A percentile compares a stretch with the other conserved stretches of the same genome.
phyloP scores from a whole-genome alignment of 2,888 invertebrate genomes.

The Nasonia oneida region DNA sequence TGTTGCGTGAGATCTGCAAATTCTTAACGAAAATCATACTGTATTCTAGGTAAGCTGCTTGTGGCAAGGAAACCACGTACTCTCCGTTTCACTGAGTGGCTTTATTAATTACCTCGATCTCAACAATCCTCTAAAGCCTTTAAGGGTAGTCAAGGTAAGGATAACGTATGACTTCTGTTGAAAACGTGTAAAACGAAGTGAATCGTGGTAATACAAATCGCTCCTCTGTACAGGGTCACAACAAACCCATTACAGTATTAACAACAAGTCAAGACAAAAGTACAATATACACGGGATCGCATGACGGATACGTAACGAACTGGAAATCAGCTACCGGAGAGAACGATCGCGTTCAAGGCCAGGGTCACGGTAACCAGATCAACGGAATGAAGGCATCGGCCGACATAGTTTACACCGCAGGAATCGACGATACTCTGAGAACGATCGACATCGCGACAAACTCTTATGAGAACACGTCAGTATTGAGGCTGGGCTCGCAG shows the following conservation, averaged over 20 bases:
- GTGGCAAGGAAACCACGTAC: slow-evolving; percentile 94
- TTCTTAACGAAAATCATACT: slow-evolving; percentile 13
- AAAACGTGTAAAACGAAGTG: neutral
- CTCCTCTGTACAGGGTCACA: slow-evolving; percentile 87
- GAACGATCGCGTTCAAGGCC: slow-evolving; percentile 89
- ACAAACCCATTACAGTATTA: slow-evolving; percentile 97
- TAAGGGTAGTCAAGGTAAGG: slow-evolving; percentile 87
- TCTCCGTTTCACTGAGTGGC: slow-evolving; percentile 97
- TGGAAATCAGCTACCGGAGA: slow-evolving; percentile 93
- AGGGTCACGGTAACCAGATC: slow-evolving; percentile 98
- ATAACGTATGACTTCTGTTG: neutral
- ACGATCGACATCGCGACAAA: slow-evolving; percentile 79
- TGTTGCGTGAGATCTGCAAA: slow-evolving; percentile 27
- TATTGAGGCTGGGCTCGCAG: slow-evolving; percentile 92
- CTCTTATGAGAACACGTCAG: slow-evolving; percentile 83
- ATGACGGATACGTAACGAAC: slow-evolving; percentile 93
- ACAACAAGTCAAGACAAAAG: slow-evolving; percentile 87
- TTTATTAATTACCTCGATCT: slow-evolving; percentile 96
- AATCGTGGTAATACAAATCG: neutral
- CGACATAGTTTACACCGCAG: slow-evolving; percentile 89
- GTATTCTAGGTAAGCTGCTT: slow-evolving; percentile 91
- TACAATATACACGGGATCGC: slow-evolving; percentile 94
- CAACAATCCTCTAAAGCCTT: slow-evolving; percentile 90
- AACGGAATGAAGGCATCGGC: slow-evolving; percentile 90
- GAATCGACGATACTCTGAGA: slow-evolving; percentile 95